Evolutionary conservation across 2,888 invertebrate species (phyloP).

Genomic region (Polymixis lichenea): DNA sequence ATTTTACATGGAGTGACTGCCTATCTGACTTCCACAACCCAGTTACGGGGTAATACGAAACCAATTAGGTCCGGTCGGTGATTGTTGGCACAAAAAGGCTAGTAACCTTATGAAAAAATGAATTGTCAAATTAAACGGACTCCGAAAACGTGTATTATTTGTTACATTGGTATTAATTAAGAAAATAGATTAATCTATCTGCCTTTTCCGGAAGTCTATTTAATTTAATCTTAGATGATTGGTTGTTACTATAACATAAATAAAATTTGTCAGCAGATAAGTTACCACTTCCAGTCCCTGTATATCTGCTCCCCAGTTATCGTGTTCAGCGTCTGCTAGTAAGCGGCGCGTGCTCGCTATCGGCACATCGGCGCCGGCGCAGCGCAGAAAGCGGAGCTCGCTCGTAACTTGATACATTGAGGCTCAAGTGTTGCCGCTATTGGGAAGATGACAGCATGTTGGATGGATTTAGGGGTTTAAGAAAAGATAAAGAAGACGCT

Average conservation of each 20-base stretch:
- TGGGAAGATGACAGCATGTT: slow-evolving; percentile 25
- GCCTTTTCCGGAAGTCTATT: no score
- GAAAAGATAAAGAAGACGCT: no score
- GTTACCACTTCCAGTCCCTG: slow-evolving; percentile 35
- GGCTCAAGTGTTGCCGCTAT: slow-evolving; percentile 28
- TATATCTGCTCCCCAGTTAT: slow-evolving; percentile 47
- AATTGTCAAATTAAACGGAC: neutral
- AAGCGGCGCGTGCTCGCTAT: slow-evolving; percentile 73
- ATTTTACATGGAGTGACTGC: no score
- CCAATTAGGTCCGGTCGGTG: neutral
- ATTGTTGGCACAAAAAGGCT: neutral
- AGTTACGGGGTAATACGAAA: no score
- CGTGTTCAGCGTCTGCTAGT: slow-evolving; percentile 66
- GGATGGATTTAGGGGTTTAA: neutral
- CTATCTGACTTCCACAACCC: no score
- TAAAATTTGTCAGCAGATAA: neutral
- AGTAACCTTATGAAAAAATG: neutral
- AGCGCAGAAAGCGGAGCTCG: slow-evolving; percentile 69
- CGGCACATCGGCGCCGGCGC: slow-evolving; percentile 67
- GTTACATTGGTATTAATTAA: no score
- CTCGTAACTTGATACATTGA: slow-evolving; percentile 52
- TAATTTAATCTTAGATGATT: no score
- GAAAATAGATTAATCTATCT: no score
- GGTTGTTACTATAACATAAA: no score
- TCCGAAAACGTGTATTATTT: neutral